Base-by-base conservation (phyloP, 2,797 vertebrate genomes). In the Manis pentadactyla region DNA sequence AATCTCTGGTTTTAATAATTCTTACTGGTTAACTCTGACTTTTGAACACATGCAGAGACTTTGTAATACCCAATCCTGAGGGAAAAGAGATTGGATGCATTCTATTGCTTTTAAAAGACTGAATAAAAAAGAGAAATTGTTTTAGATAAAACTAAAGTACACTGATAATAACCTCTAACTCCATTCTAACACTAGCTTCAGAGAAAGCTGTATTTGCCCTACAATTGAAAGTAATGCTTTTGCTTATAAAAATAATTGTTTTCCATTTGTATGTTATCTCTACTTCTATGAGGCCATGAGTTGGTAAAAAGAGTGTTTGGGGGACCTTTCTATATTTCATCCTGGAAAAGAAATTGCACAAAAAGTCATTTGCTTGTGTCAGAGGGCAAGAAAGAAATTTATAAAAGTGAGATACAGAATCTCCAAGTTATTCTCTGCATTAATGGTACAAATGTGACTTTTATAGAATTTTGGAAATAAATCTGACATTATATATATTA, bases 261-360 rank as follows among this genome's bases (percentile, higher is more conserved):
- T 59, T 85, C 18, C 9, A 25, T 57, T 89, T 82, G 82, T 82
- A 27, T 84, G 15, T 78, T 95, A 63, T 46, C 46, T 51, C 23
- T 55, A 74, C 12, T 92, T 92, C 8, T 85, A 29, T 34, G 6
- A 86, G 0, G 1, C 8, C 6, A 71, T 34, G n/a, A 89, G 23
- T 55, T 90, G 12, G n/a, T 86, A 69, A 78, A 71, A 71, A 17
- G 10, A 71, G 23, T 64, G 21, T 53, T 91, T 90, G 49, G 37
- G 25, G 69, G 37, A 79, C 4, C 2, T 59, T 89, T 90, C 17
- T 37, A 15, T 57, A 85, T 93, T 88, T 93, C n/a, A 93, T 46
- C 19, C n/a, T 75, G 14, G 69, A 89, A 86, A 92, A 69, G 25
- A 49, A 81, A 89, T n/a, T 84, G 95, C 21, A 63, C 59, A 77